Percentiles rank a stretch among this genome's conserved stretches.
Evolutionary conservation across 2,113 vertebrate genomes (phyloP).

Genomic region (Scalopus aquaticus): DNA sequence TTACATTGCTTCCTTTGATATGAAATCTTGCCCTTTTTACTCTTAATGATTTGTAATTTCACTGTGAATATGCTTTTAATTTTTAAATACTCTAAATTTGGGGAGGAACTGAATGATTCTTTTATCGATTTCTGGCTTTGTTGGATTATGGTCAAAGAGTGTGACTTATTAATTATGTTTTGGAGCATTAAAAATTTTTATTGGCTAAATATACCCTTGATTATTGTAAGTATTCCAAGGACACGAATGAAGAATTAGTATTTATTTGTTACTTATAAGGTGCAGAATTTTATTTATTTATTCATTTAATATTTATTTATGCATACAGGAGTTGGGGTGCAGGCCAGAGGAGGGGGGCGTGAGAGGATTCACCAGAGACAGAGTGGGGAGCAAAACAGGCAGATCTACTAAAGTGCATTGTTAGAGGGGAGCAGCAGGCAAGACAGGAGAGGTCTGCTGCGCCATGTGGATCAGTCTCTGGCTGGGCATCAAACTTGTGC

Average conservation of each 20-base stretch:
- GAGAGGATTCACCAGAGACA: too few species aligned
- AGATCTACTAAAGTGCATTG: too few species aligned
- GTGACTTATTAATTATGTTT: slow-evolving; percentile 22
- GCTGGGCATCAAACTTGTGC: too few species aligned
- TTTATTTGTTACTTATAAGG: slow-evolving; percentile 9
- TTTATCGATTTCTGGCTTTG: slow-evolving; percentile 1
- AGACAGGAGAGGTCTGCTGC: too few species aligned
- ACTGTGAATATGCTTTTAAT: not conserved
- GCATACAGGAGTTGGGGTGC: too few species aligned
- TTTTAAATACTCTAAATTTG: slow-evolving; percentile 14
- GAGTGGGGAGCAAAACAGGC: too few species aligned
- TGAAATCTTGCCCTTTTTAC: not conserved
- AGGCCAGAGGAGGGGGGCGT: too few species aligned
- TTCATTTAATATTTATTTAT: too few species aligned
- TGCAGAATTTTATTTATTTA: not conserved
- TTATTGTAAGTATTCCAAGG: slow-evolving; percentile 29
- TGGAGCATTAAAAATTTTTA: slow-evolving; percentile 31
- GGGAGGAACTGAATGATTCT: not conserved
- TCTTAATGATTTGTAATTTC: not conserved
- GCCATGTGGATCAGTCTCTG: too few species aligned
- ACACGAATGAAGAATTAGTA: not conserved
- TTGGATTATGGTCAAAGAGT: not conserved
- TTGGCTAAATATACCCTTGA: not conserved
- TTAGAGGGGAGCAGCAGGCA: too few species aligned
- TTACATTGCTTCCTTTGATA: not conserved